Evolutionary conservation across 2,797 vertebrate species (phyloP).

Genomic region (Sitta carolinensis): DNA sequence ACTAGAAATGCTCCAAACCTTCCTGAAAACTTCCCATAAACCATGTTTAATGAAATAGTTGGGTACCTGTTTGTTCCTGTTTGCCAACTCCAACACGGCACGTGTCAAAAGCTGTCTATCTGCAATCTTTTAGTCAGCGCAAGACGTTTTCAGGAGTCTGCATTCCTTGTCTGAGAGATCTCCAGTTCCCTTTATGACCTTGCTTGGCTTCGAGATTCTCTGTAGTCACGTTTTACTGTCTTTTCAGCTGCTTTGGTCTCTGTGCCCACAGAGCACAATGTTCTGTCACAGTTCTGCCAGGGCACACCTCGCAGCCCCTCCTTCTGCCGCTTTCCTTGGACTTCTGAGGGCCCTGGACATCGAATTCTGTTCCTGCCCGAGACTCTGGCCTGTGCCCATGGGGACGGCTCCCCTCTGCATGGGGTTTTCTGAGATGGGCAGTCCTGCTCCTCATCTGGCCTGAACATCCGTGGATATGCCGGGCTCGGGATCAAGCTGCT

Average conservation of each 20-base stretch:
- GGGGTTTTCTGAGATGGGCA: neutral
- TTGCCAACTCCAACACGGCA: neutral
- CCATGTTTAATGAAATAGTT: neutral
- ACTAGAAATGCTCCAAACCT: neutral
- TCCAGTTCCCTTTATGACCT: neutral
- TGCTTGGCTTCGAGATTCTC: neutral
- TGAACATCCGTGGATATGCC: neutral
- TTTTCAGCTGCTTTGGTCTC: neutral
- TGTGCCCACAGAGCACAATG: neutral
- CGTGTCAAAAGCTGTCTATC: neutral
- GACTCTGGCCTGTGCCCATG: neutral
- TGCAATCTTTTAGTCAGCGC: neutral
- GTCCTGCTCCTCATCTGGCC: neutral
- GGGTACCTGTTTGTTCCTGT: conserved; percentile 2
- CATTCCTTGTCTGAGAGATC: neutral
- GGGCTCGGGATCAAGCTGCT: neutral
- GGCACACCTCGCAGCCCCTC: neutral
- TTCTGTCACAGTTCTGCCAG: neutral
- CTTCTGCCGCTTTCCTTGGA: neutral
- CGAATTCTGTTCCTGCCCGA: neutral
- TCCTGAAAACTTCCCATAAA: neutral
- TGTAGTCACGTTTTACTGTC: neutral
- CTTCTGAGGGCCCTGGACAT: no score
- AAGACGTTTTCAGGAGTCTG: neutral
- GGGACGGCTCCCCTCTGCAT: neutral